Base-by-base conservation (phyloP, 2,888 invertebrate species). In the Balanococcus diminutus region DNA sequence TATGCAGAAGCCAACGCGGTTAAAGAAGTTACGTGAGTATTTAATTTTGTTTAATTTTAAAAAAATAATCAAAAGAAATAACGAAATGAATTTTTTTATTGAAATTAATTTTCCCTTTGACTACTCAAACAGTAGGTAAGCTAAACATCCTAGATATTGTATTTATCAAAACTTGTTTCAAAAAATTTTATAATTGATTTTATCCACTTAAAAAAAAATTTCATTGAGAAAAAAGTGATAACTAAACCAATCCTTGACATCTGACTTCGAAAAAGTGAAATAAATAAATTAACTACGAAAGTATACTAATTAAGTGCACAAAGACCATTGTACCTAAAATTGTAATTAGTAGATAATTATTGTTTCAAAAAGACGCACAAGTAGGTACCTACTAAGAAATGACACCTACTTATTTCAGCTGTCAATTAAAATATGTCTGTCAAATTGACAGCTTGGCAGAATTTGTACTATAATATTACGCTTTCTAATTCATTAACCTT, bases 11-110 rank as follows among this genome's bases (percentile, higher is more conserved):
- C 14, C 9, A 19, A 79, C n/a, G 75, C 36, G 8, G 75, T 79
- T 36, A 79, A 79, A 79, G 75, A 79, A 79, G n/a, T 79, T 5
- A 36, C 75, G 75, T 79, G 11, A 79, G 75, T 79, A 75, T 22
- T 61, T n/a, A n/a, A n/a, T n/a, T n/a, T n/a, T n/a, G n/a, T 6
- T 61, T 22, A 51, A 51, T 25, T 61, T 22, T n/a, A n/a, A n/a
- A n/a, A n/a, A n/a, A n/a, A n/a, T n/a, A n/a, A n/a, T n/a, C n/a
- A n/a, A n/a, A n/a, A n/a, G n/a, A n/a, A n/a, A n/a, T n/a, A n/a
- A n/a, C n/a, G n/a, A n/a, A n/a, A n/a, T n/a, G n/a, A n/a, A n/a
- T n/a, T n/a, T n/a, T n/a, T n/a, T n/a, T n/a, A n/a, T n/a, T n/a
- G n/a, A n/a, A n/a, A n/a, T n/a, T n/a, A n/a, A n/a, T n/a, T n/a